Evolutionary conservation across 2,888 invertebrate species (phyloP).

Genomic region (Chouioia cunea): DNA sequence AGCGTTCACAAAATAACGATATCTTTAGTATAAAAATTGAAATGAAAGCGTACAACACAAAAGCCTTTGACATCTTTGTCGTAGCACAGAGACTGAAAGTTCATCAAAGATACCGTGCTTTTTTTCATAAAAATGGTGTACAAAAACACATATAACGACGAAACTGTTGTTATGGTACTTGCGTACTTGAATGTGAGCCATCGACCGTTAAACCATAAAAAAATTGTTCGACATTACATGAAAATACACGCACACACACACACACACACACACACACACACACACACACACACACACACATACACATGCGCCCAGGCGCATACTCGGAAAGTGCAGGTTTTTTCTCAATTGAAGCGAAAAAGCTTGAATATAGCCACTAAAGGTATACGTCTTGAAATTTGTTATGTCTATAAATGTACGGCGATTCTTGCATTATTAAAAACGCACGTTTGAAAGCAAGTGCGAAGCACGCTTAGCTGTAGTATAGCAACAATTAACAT

Average conservation of each 20-base stretch:
- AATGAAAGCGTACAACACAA: constrained; percentile 18
- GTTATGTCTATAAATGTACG: not conserved
- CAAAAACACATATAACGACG: constrained; percentile 19
- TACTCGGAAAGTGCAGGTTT: not conserved
- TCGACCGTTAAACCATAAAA: not conserved
- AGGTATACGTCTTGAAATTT: not conserved
- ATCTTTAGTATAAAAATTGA: not conserved
- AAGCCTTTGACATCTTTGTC: not conserved
- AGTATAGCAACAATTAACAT: constrained; percentile 24
- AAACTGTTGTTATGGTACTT: not conserved
- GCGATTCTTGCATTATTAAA: not conserved
- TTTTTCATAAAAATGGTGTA: not conserved
- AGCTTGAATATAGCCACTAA: constrained; percentile 1
- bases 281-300: not conserved
- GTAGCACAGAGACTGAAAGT: constrained; percentile 13
- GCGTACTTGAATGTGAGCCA: not conserved
- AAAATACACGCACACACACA: not conserved
- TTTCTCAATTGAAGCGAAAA: constrained; percentile 10
- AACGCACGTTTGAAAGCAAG: constrained; percentile 12
- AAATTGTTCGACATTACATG: not conserved
- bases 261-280: not conserved
- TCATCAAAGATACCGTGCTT: not conserved
- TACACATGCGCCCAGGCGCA: not conserved
- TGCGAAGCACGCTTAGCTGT: constrained; percentile 24
- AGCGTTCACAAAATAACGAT: constrained; percentile 17